Conservation (phyloP, 2,888 invertebrate genomes). For the Lomographa bimaculata region DNA sequence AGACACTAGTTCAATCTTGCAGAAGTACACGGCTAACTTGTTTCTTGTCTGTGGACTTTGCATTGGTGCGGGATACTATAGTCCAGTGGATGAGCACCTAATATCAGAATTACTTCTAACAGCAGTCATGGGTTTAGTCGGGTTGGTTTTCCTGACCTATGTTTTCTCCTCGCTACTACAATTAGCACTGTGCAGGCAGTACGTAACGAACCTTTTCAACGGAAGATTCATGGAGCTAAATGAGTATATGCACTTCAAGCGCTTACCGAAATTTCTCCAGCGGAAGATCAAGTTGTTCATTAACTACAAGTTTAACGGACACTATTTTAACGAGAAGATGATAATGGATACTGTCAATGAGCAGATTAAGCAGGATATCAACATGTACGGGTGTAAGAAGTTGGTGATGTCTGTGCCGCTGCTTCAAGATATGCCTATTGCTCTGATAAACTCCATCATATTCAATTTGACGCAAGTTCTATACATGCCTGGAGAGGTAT, state of each 20-base stretch:
- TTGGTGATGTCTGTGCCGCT: slow-evolving; percentile 80
- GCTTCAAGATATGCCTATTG: slow-evolving; percentile 77
- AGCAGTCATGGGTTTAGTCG: slow-evolving; percentile 42
- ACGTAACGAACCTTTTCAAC: slow-evolving; percentile 46
- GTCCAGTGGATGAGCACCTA: slow-evolving; percentile 39
- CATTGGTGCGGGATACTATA: slow-evolving; percentile 52
- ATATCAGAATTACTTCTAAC: slow-evolving; percentile 46
- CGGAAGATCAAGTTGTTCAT: slow-evolving; percentile 54
- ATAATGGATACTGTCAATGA: slow-evolving; percentile 61
- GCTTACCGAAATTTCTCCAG: slow-evolving; percentile 47
- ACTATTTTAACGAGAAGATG: slow-evolving; percentile 53
- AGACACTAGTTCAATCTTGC: slow-evolving; percentile 27
- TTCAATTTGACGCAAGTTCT: slow-evolving; percentile 76
- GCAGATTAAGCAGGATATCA: slow-evolving; percentile 79
- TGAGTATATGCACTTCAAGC: slow-evolving; percentile 49
- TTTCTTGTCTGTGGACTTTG: slow-evolving; percentile 49
- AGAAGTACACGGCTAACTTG: slow-evolving; percentile 53
- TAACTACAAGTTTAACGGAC: slow-evolving; percentile 58
- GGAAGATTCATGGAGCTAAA: slow-evolving; percentile 51
- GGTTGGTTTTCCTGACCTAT: slow-evolving; percentile 50
- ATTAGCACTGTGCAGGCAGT: slow-evolving; percentile 47
- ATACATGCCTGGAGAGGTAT: slow-evolving; percentile 74
- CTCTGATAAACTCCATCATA: slow-evolving; percentile 76
- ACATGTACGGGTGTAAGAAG: slow-evolving; percentile 77
- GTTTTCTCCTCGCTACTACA: slow-evolving; percentile 47